These are phyloP conservation scores for Hyalella azteca DNA, from an alignment of 2,888 invertebrate genomes.

Conservation along the genomic window DNA sequence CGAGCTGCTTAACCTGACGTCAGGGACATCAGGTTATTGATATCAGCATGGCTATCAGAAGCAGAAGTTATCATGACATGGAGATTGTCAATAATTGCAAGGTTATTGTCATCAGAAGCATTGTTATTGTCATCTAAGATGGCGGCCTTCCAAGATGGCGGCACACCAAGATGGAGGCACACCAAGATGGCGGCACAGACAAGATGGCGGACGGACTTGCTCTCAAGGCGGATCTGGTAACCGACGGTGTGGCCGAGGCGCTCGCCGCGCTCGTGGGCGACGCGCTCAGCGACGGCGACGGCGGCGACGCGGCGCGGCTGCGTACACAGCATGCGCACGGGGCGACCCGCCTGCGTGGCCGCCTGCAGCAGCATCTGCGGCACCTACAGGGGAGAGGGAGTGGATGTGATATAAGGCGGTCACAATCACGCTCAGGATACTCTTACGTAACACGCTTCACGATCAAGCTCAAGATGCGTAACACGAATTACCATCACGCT, in stretches of 20 bases:
- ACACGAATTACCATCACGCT: too few relatives aligned
- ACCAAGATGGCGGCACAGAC: neutral
- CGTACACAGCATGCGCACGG: conserved; percentile 87
- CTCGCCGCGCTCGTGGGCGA: conserved; percentile 76
- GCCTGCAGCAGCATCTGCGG: conserved; percentile 91
- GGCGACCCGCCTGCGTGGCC: conserved; percentile 68
- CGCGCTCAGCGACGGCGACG: conserved; percentile 86
- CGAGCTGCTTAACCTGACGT: conserved; percentile 73
- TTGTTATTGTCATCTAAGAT: neutral
- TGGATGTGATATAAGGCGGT: conserved; percentile 12
- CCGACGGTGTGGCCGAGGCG: conserved; percentile 73
- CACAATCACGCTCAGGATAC: too few relatives aligned
- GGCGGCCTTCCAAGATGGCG: neutral
- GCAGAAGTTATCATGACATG: neutral
- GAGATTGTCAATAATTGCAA: conserved; percentile 22
- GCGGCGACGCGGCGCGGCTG: conserved; percentile 92
- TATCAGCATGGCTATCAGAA: neutral
- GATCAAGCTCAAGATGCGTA: too few relatives aligned
- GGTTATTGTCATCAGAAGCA: too few relatives aligned
- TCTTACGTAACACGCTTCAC: too few relatives aligned
- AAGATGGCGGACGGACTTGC: conserved; percentile 66
- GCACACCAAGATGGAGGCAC: neutral
- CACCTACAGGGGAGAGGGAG: conserved; percentile 66
- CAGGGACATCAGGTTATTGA: too few relatives aligned
- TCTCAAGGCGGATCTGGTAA: conserved; percentile 90